Evolutionary conservation across 2,888 invertebrate species (phyloP), one percentile per base, ranked within the genome.

Genomic region (Orgyia antiqua): DNA sequence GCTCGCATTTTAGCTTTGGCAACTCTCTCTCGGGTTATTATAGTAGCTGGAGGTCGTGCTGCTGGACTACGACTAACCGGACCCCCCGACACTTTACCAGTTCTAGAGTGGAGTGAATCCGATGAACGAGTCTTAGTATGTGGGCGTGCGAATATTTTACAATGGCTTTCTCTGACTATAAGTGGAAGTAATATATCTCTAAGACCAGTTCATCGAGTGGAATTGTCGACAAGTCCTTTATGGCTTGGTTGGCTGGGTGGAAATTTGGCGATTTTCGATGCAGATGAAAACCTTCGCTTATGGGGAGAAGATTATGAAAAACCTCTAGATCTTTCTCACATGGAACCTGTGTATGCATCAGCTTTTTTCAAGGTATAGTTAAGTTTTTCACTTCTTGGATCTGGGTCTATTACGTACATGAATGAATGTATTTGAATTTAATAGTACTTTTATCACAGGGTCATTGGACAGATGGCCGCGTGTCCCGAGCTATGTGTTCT

Each of bases 401-500:
- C 6, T 15, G 15, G 15, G 15, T 6, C 15, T 15, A 15, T 15
- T 15, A 6, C 15, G 4, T 4, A 15, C 6, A 15, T 15, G 6
- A 4, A 4, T 6, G 4, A 15, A 15, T 15, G 4, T 4, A 15
- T 15, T 15, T 15, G 6, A 4, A 15, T 15, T 4, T 6, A 15
- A 6, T 4, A 15, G 15, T 15, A 15, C 6, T 4, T 13, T 21
- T 24, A 3, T 61, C 59, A 10, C 91, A 97, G 84, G 98, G 94
- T 0, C 84, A 98, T 21, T 97, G 97, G 39, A 98, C 98, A 0
- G 99, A 99, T 4, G 98, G 98, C 0, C 96, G 97, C 65, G 99
- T 93, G 50, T 88, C 94, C 39, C 87, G 87, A 2, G 90, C 90
- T 0, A 82, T 90, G 68, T 87, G 88, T 21, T 63, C 79, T 30